Base-by-base conservation (phyloP, 2,113 vertebrate genomes). In the Osmerus eperlanus region DNA sequence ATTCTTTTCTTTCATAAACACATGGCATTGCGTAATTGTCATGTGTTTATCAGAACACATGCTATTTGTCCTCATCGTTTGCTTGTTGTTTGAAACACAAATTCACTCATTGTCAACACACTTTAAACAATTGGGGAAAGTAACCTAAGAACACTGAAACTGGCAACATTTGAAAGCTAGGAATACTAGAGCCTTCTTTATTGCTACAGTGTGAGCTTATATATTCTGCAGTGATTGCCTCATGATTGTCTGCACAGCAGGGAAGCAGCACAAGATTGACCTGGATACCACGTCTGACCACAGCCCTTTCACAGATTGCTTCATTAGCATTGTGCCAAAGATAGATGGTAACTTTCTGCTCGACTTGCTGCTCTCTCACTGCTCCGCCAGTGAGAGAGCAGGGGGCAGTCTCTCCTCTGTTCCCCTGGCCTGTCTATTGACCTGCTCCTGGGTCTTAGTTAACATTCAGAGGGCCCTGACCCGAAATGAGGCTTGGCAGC, bases 371-470 rank as follows among this genome's bases (percentile, higher is more conserved):
- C n/a, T n/a, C n/a, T n/a, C n/a, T n/a, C n/a, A n/a, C n/a, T n/a
- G n/a, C n/a, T 83, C 88, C 70, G 18, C 85, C 83, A 84, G 82
- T 81, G 84, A 75, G 73, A 68, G 81, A 89, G 81, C 81, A 73
- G 65, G 77, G 73, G 74, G 63, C 81, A 51, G 76, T 83, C 61
- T 84, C 75, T 88, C 78, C 75, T 83, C 74, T 28, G 82, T 80
- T 91, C 89, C 90, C 89, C 83, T 79, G 88, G 87, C 86, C 88
- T 86, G 85, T 83, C 61, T 81, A 78, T 88, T 91, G 88, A 89
- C 90, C 91, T 87, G 88, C 85, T 89, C 89, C 87, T 91, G 91
- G 89, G 85, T 91, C 82, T 93, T 93, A 92, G 89, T 93, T 93
- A 93, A 93, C 90, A 91, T 88, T 88, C 89, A 93, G 76, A 84